Base-by-base conservation (phyloP, 2,113 vertebrate genomes). In the Indicator maculatus region DNA sequence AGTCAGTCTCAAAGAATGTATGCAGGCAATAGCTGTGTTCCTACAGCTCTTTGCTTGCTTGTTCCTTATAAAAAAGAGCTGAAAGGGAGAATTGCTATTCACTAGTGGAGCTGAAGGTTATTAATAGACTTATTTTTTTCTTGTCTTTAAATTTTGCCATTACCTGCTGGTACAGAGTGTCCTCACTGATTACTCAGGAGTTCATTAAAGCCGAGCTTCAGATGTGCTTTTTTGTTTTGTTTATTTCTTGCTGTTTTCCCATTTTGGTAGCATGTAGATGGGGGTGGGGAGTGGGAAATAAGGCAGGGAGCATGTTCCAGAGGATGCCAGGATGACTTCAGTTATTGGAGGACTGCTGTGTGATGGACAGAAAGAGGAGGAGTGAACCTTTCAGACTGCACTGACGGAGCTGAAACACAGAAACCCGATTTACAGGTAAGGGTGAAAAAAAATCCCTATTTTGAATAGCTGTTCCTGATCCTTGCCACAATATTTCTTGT, bases 371-470 rank as follows among this genome's bases (percentile, higher is more conserved):
- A 69, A 30, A 88, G 97, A 93, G 97, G 96, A 93, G 97, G 97
- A 96, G 97, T 89, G 95, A 97, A 93, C 58, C 90, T 96, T 91
- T 96, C 96, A 97, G 95, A 97, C 97, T 96, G 95, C 73, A 72
- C 96, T 95, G 95, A 86, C 77, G 17, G 96, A 97, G 97, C 97
- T 61, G 86, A 97, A 97, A 97, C 96, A 82, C 94, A 95, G 96
- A 97, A 97, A 97, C 85, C 80, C 67, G 33, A 88, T 96, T 97
- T 91, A 93, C 97, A 98, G 98, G 98, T 98, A 98, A 98, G 97
- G 76, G 73, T 66, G 53, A 69, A 93, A 72, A 72, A 66, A 65
- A 74, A 79, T 41, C 90, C 15, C 44, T 82, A 33, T 75, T 80
- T n/a, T 82, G 28, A 86, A 80, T 81, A 92, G 66, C 64, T 86